Conservation (phyloP, 2,888 invertebrate species). For the Eristalinus aeneus region DNA sequence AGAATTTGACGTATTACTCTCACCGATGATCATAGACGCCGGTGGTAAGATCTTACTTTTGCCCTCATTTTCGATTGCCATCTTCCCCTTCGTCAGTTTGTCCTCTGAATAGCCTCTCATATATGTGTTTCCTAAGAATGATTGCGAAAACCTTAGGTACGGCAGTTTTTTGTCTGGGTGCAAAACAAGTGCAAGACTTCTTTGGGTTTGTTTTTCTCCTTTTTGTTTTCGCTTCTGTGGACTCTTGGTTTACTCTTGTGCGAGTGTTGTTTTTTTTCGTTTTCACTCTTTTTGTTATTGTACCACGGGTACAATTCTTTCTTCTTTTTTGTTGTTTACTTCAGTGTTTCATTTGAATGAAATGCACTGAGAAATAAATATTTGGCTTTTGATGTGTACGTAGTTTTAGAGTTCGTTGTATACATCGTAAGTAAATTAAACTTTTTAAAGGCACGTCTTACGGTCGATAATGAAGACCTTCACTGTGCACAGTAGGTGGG, state of each 20-base stretch:
- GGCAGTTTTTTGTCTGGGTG: not conserved
- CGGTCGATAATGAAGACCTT: not conserved
- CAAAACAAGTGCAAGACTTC: not conserved
- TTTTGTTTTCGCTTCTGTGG: not conserved
- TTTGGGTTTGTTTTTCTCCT: constrained; percentile 10
- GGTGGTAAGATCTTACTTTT: constrained; percentile 48
- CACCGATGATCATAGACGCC: constrained; percentile 29
- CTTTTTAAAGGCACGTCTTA: constrained; percentile 9
- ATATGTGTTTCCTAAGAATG: not conserved
- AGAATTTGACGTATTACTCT: constrained; percentile 51
- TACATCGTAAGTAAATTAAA: constrained; percentile 25
- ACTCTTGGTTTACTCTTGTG: not conserved
- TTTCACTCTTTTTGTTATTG: not conserved
- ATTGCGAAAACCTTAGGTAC: constrained; percentile 5
- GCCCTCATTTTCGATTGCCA: constrained; percentile 66
- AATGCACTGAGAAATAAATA: constrained; percentile 33
- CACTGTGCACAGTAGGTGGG: not conserved
- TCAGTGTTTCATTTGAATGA: constrained; percentile 48
- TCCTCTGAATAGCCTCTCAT: constrained; percentile 15
- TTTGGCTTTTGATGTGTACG: constrained; percentile 40
- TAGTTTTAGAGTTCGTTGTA: constrained; percentile 31
- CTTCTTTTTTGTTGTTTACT: constrained; percentile 24
- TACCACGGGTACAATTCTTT: not conserved
- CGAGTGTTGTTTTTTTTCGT: not conserved
- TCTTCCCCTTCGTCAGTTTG: constrained; percentile 24